These are phyloP conservation scores for Epinotia ramella DNA, from an alignment of 2,888 invertebrate species.

Conservation along the genomic window DNA sequence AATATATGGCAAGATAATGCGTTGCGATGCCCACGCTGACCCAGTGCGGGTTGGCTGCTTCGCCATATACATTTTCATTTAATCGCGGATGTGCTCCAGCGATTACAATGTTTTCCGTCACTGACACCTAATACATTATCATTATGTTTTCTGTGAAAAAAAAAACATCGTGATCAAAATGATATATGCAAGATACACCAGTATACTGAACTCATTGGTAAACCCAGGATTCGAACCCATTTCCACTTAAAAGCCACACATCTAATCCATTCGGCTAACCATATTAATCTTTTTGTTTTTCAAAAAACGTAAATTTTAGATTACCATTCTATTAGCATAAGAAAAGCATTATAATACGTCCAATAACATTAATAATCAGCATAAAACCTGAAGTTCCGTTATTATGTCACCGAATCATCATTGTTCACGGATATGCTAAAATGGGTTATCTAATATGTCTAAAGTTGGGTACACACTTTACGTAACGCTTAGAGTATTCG, in stretches of 20 bases:
- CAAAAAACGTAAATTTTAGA: not conserved
- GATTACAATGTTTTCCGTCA: too few species aligned
- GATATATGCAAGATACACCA: too few species aligned
- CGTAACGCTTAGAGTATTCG: constrained; percentile 35
- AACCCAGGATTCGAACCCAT: not conserved
- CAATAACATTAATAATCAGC: not conserved
- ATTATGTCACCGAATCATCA: constrained; percentile 35
- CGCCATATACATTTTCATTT: too few species aligned
- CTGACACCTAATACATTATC: too few species aligned
- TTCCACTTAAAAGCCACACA: too few species aligned
- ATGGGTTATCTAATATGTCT: constrained; percentile 39
- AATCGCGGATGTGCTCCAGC: too few species aligned
- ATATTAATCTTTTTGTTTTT: not conserved
- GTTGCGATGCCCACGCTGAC: too few species aligned
- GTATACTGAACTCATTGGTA: not conserved
- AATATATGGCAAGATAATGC: too few species aligned
- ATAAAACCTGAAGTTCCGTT: constrained; percentile 32
- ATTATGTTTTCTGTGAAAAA: too few species aligned
- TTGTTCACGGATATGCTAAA: constrained; percentile 42
- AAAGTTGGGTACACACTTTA: constrained; percentile 39
- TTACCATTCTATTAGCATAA: not conserved
- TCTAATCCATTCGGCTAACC: not conserved
- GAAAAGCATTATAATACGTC: constrained; percentile 12
- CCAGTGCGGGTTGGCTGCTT: too few species aligned
- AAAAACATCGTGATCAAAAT: too few species aligned